Evolutionary conservation across 2,113 vertebrate species (phyloP).

Genomic region (Ictidomys tridecemlineatus): DNA sequence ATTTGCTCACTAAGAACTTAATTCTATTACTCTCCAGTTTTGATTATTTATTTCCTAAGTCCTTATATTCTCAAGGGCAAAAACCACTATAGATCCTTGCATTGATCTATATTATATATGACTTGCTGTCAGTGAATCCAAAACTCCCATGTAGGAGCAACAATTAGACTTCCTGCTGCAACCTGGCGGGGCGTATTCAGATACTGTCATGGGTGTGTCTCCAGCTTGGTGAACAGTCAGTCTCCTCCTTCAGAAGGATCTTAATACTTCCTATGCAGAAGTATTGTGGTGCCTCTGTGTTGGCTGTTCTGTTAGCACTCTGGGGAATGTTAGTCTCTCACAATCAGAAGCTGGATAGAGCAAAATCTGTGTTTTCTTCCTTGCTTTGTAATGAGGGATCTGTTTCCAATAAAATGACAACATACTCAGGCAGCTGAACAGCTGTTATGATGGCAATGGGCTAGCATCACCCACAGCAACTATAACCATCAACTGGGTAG

Average conservation of each 20-base stretch:
- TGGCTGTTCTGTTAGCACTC: slow-evolving; percentile 22
- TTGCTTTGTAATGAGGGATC: slow-evolving; percentile 62
- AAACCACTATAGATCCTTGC: not conserved
- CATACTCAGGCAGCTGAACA: slow-evolving; percentile 43
- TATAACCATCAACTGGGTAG: slow-evolving; percentile 27
- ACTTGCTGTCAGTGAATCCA: not conserved
- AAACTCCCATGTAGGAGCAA: not conserved
- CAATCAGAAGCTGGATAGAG: slow-evolving; percentile 47
- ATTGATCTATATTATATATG: not conserved
- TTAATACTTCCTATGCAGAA: not conserved
- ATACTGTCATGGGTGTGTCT: not conserved
- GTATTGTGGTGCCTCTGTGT: not conserved
- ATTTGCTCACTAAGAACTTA: not conserved
- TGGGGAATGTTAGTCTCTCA: slow-evolving; percentile 36
- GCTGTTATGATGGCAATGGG: slow-evolving; percentile 53
- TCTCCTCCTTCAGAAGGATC: not conserved
- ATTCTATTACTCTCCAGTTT: not conserved
- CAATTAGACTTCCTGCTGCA: not conserved
- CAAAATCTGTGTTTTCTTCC: slow-evolving; percentile 54
- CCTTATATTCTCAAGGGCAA: not conserved
- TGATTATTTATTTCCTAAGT: not conserved
- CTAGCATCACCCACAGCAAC: slow-evolving; percentile 56
- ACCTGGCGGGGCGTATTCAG: not conserved
- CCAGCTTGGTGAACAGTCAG: not conserved
- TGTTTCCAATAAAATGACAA: slow-evolving; percentile 65